Percentiles rank a stretch among this genome's conserved stretches.
Conservation (phyloP, 2,797 vertebrate species). For the Gymnopithys bicolor region DNA sequence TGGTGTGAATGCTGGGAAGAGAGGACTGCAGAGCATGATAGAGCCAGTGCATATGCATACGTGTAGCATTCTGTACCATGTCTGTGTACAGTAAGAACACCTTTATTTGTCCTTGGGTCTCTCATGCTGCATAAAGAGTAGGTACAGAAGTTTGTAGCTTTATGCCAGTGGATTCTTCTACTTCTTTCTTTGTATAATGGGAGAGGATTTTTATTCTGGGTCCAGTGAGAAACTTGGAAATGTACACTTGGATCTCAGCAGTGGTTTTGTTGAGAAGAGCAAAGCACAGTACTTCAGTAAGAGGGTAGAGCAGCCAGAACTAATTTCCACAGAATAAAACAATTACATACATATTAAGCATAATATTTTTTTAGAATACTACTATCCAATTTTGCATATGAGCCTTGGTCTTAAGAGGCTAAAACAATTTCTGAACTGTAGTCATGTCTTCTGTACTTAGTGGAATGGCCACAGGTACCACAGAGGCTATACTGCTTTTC, state of each 20-base stretch:
- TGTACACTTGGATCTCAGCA: not conserved
- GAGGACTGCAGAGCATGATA: not conserved
- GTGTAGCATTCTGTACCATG: not conserved
- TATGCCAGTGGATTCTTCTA: not conserved
- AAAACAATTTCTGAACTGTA: not conserved
- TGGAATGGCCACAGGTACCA: not conserved
- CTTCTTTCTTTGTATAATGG: not conserved
- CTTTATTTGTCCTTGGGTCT: not conserved
- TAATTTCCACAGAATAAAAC: not conserved
- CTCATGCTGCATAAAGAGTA: not conserved
- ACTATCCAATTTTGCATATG: not conserved
- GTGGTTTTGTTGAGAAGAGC: not conserved
- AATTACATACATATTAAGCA: not conserved
- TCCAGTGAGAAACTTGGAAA: not conserved
- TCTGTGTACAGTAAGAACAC: not conserved
- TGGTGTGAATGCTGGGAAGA: not conserved
- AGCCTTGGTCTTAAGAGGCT: not conserved
- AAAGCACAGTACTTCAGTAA: not conserved
- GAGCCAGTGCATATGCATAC: rapidly evolving
- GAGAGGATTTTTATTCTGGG: not conserved
- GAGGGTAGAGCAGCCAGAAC: not conserved
- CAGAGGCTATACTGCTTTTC: not conserved
- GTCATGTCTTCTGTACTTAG: not conserved
- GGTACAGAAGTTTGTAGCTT: not conserved
- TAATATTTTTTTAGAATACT: not conserved